Evolutionary conservation across 2,797 vertebrate species (phyloP), one percentile per base, ranked within the genome.

Genomic region (Clarias pachynema): DNA sequence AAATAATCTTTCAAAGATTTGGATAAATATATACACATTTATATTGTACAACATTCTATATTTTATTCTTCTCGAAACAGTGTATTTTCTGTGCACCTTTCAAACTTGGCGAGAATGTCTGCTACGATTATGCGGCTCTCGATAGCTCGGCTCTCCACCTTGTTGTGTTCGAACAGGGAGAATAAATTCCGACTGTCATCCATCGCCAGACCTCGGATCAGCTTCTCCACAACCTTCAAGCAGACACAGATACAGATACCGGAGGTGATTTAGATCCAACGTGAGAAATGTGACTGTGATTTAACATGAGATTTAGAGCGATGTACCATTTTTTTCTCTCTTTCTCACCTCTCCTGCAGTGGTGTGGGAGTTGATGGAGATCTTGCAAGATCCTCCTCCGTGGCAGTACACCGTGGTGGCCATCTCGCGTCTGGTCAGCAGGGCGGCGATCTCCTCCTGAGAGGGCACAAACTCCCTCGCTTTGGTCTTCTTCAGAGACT

Each of bases 351-450:
- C 97, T 91, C 97, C 97, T 63, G 97, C 97, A 0, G 97, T 98
- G 75, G 97, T 98, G 93, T 98, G 97, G 5, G 97, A 98, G 90
- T 97, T 97, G 92, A 98, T 98, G 91, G 97, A 97, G 94, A 98
- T 98, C 93, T 97, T 97, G 92, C 97, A 98, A 91, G 97, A 97
- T 65, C 97, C 97, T 84, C 97, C 97, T 1, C 97, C 97, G 1
- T 98, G 97, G 86, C 97, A 98, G 92, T 97, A 97, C 60, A 98
- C 97, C 0, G 96, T 97, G 0, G 97, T 98, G 89, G 95, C 96
- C 97, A 98, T 98, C 91, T 98, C 96, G 89, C 97, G 96, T 81
- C 97, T 96, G 69, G 95, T 95, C 86, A 97, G 94, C 91, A 98
- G 95, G 84, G 97, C 97, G 3, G 95, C 95, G 26, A 98, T 97